Base-by-base conservation (phyloP, 2,888 invertebrate genomes). In the Macrophya annulata region DNA sequence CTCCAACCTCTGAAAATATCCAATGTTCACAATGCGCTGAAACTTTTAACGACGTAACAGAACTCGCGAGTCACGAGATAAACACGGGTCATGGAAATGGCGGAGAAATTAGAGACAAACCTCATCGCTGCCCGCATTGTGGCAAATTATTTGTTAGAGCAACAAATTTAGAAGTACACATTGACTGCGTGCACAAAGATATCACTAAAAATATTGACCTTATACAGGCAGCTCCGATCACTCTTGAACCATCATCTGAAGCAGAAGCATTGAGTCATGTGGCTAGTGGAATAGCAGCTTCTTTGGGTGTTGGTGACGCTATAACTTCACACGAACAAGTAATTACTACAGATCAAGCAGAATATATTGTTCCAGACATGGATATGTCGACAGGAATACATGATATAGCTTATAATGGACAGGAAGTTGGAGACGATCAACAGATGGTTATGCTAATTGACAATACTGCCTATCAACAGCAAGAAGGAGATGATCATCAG, bases 41-140 rank as follows among this genome's bases (percentile, higher is more conserved):
- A 62, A 89, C 89, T 0, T 92, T 93, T 76, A 90, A 89, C 31
- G 91, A 89, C 48, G 87, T 89, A 0, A 88, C 88, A 0, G 92
- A 92, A 15, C 85, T 93, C 4, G 90, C 91, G 0, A 90, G 89
- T 45, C 92, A 93, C 76, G 92, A 93, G 82, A 91, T 92, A 59
- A 91, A 89, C 21, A 89, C 90, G 0, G 91, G 92, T 0, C 93
- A 93, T 59, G 90, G 90, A 31, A 88, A 86, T 51, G 48, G 87
- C 21, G 71, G 88, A 0, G 90, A 91, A 21, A 86, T 87, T 0
- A 92, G 90, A 65, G 90, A 93, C 0, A 91, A 91, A 74, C 92
- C 93, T 31, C 94, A 94, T 88, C 94, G 95, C 86, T 96, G 98
- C 92, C 95, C 96, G 81, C 97, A 97, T 90, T 98, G 98, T 91